A percentile compares a stretch with the other conserved stretches of the same genome.
Evolutionary conservation across 2,888 invertebrate genomes (phyloP).

Genomic region (Leuctra nigra): DNA sequence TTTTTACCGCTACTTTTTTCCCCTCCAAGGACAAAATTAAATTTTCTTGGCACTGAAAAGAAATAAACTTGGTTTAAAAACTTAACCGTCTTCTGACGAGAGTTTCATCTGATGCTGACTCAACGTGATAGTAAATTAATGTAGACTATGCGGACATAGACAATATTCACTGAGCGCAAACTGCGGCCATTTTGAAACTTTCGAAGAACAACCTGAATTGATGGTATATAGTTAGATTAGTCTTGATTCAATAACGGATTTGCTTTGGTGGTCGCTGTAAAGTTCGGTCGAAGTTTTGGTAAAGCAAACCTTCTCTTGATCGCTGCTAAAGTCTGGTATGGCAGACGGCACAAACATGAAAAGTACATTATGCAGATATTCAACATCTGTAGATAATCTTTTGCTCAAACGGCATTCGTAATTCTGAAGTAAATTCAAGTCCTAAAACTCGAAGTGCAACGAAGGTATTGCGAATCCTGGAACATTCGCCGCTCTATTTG

Average conservation of each 20-base stretch:
- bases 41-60: background rate
- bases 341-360: background rate
- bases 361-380: background rate
- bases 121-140: background rate
- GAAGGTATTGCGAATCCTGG: too few species aligned
- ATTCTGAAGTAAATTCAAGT: too few species aligned
- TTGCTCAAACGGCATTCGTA: background rate
- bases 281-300: too few species aligned
- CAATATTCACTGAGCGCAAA: background rate
- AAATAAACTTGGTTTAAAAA: background rate
- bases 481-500: too few species aligned
- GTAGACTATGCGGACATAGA: too few species aligned
- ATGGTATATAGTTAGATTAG: background rate
- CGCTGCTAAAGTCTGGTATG: background rate
- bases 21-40: background rate
- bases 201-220: background rate
- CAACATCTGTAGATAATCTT: background rate
- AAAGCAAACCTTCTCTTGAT: too few species aligned
- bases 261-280: background rate
- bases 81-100: background rate
- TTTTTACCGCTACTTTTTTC: background rate
- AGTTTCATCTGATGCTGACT: constrained; percentile 1
- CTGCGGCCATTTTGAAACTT: background rate
- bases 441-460: too few species aligned
- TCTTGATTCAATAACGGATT: background rate